phyloP scores from a whole-genome alignment of 2,113 vertebrate genomes.

The Anas platyrhynchos region DNA sequence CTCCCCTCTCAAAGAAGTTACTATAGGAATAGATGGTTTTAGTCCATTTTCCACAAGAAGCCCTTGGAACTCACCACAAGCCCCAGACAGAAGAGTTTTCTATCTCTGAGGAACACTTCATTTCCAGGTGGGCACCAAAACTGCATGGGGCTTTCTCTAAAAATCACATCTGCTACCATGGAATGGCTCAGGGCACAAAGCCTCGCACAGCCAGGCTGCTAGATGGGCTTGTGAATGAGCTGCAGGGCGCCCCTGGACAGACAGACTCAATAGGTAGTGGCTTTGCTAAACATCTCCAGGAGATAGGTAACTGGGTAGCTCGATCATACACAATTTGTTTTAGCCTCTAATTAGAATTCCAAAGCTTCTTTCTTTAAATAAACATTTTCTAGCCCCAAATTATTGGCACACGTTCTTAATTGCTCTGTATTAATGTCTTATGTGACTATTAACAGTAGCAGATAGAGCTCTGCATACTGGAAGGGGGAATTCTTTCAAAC shows the following conservation, averaged over 20 bases:
- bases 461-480: not conserved
- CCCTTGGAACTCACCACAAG: not conserved
- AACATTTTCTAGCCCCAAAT: not conserved
- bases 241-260: not conserved
- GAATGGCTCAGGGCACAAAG: accelerated
- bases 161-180: accelerated
- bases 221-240: not conserved
- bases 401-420: not conserved
- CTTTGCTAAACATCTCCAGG: not conserved
- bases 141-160: not conserved
- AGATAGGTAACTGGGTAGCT: not conserved
- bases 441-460: accelerated
- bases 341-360: not conserved
- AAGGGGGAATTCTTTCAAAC: not conserved
- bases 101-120: not conserved
- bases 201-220: not conserved
- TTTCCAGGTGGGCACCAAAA: not conserved
- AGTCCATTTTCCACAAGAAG: accelerated
- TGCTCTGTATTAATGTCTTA: not conserved
- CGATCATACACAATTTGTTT: not conserved
- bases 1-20: not conserved
- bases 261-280: accelerated
- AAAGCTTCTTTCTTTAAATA: not conserved
- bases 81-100: not conserved
- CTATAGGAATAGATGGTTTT: not conserved